Conservation (phyloP, 1,140 invertebrate genomes). For the Procambarus virginalis region DNA sequence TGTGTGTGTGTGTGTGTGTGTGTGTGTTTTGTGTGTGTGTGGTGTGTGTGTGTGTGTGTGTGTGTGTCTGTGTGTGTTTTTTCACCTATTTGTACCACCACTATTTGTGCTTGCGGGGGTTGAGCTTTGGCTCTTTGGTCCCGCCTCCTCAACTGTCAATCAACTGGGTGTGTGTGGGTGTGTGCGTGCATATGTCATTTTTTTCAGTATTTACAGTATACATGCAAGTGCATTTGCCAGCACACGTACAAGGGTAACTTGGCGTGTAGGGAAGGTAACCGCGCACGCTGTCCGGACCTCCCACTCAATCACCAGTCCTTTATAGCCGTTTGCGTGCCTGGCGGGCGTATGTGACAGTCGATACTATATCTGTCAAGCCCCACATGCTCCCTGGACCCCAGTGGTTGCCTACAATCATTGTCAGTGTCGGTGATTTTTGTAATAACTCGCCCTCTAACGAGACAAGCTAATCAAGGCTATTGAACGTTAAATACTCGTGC, state of each 20-base stretch:
- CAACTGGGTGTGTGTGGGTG: no score
- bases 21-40: no score
- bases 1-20: no score
- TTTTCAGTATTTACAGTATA: no score
- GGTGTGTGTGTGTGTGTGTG: no score
- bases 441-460: constrained; percentile 22
- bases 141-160: no score
- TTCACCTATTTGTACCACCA: no score
- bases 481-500: constrained; percentile 2
- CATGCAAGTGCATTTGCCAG: background rate
- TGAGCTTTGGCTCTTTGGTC: no score
- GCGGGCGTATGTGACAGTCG: background rate
- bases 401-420: background rate
- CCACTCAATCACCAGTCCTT: constrained; percentile 4
- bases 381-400: background rate
- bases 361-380: background rate
- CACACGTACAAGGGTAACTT: background rate
- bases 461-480: constrained; percentile 45
- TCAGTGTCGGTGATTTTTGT: background rate
- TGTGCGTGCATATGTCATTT: background rate
- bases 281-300: background rate
- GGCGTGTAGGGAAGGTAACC: background rate
- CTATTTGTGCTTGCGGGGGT: no score
- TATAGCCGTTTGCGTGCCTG: background rate
- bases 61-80: no score